Base-by-base conservation (phyloP, 1,140 invertebrate species). In the Brachionus rubens region DNA sequence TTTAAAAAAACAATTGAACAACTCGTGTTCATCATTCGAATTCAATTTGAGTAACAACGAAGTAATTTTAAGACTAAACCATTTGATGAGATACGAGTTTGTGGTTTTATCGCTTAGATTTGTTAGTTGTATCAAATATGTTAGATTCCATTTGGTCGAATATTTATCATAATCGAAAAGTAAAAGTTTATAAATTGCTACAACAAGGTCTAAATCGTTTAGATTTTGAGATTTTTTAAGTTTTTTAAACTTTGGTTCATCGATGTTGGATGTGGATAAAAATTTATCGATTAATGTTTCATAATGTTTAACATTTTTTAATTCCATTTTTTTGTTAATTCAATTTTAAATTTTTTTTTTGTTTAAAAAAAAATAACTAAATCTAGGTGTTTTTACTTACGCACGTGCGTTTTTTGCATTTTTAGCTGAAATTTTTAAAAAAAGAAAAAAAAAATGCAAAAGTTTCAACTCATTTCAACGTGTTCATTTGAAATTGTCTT, bases 111-210 rank as follows among this genome's bases (percentile, higher is more conserved):
- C 41, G 0, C 26, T 16, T 6, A 10, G n/a, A 10, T 2, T 54
- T 2, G 21, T 2, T 0, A 72, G 4, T 16, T 3, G 21, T 7
- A 40, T n/a, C 6, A 72, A n/a, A n/a, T 16, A 30, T 9, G 43
- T 33, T 16, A 48, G 46, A 72, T 48, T 50, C 68, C 68, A 72
- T 72, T 41, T 48, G 24, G 28, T 50, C 19, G 68, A 33, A 24
- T 72, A 72, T 19, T 30, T 41, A 7, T 72, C 36, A 41, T 50
- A 72, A 52, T 72, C 46, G 21, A 72, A 72, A 19, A 21, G 2
- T 4, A 72, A 19, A 2, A 72, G 36, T 72, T 33, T 36, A 30
- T 72, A 50, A 1, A 72, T 16, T 19, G 43, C 43, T 0, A 72
- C 12, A 0, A 72, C 43, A 6, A 72, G 16, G 2, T 72, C 68